A percentile compares a stretch with the other conserved stretches of the same genome.
phyloP scores from a whole-genome alignment of 2,888 invertebrate genomes.

The Dione juno region DNA sequence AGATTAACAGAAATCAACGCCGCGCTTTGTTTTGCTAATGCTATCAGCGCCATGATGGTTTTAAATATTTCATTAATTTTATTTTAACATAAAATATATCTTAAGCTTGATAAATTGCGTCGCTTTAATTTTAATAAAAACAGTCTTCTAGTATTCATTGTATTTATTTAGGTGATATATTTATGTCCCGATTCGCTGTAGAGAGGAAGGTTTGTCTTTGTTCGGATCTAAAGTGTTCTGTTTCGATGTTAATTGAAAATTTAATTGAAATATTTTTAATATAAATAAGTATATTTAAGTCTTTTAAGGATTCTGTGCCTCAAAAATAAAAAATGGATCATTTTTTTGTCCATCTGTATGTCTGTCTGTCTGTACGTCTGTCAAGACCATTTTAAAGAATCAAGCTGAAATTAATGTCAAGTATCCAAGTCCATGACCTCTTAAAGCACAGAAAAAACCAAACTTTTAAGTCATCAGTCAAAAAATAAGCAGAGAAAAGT shows the following conservation, averaged over 20 bases:
- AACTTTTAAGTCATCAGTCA: no score
- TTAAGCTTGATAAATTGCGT: slow-evolving; percentile 5
- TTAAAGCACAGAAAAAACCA: no score
- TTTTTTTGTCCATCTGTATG: no score
- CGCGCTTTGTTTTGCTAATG: background rate
- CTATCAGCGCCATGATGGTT: background rate
- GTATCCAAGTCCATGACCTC: no score
- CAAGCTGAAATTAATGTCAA: no score
- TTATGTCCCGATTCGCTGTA: background rate
- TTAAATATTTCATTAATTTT: background rate
- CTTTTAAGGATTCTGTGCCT: no score
- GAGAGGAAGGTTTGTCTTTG: background rate
- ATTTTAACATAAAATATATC: background rate
- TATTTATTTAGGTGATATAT: background rate
- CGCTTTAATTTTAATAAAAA: slow-evolving; percentile 12
- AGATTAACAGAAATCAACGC: background rate
- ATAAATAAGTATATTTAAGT: no score
- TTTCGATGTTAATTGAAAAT: background rate
- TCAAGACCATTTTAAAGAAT: no score
- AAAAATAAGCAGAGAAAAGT: no score
- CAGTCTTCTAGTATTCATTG: slow-evolving; percentile 1
- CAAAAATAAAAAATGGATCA: no score
- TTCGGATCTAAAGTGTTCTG: background rate
- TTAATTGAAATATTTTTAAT: no score
- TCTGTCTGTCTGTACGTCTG: no score